phyloP scores from a whole-genome alignment of 2,797 vertebrate species.

The Kryptolebias ocellatus region DNA sequence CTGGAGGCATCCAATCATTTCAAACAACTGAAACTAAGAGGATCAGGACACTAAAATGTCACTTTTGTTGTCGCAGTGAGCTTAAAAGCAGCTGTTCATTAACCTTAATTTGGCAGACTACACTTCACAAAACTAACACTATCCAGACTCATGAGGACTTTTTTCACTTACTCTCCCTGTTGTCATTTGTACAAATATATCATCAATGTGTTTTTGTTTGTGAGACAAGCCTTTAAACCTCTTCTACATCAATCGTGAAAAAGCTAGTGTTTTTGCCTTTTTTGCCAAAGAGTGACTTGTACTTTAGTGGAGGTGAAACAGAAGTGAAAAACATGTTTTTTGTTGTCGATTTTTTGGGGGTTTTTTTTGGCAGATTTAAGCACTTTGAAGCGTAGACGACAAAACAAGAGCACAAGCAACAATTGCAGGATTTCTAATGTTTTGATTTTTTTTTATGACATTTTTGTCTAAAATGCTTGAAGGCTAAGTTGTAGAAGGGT shows the following conservation, averaged over 20 bases:
- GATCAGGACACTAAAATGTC: neutral
- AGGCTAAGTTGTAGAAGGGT: no score
- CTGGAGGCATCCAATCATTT: neutral
- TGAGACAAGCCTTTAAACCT: neutral
- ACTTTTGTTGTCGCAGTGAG: neutral
- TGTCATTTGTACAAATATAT: neutral
- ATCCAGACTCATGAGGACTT: slow-evolving; percentile 1
- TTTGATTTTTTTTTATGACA: no score
- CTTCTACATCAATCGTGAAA: neutral
- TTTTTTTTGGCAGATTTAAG: neutral
- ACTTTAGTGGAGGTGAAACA: neutral
- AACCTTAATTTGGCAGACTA: neutral
- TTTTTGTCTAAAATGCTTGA: no score
- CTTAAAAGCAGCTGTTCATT: neutral
- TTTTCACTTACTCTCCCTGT: neutral
- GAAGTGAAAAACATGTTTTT: no score
- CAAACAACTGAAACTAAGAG: neutral
- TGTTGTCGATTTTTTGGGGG: neutral
- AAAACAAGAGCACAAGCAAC: slow-evolving; percentile 17
- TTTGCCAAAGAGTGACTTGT: neutral
- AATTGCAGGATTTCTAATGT: neutral
- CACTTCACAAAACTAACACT: neutral
- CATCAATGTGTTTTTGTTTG: neutral
- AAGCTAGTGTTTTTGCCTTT: neutral
- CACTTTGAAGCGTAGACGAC: neutral